phyloP scores from a whole-genome alignment of 2,888 invertebrate genomes.

The Conistra vaccinii region DNA sequence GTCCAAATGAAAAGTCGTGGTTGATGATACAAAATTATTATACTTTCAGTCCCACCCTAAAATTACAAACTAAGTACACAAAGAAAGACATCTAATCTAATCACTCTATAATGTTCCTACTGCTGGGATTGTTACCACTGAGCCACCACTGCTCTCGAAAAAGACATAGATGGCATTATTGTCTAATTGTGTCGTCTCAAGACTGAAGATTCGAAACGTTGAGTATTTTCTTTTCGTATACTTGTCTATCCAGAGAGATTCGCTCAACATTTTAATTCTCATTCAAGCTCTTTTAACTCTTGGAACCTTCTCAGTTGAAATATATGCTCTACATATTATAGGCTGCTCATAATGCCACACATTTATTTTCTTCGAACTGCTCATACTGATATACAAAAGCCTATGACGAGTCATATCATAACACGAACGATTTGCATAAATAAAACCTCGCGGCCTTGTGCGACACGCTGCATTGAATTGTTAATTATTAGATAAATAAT shows the following conservation, averaged over 20 bases:
- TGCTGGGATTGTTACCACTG: too few relatives aligned
- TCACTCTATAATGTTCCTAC: too few relatives aligned
- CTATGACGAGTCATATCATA: neutral
- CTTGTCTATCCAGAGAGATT: neutral
- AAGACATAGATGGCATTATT: neutral
- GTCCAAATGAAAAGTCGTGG: too few relatives aligned
- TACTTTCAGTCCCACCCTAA: neutral
- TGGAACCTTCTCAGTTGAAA: neutral
- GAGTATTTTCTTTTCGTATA: neutral
- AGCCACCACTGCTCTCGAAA: too few relatives aligned
- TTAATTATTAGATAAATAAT: slow-evolving; percentile 53
- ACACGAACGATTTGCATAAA: slow-evolving; percentile 46
- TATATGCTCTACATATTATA: neutral
- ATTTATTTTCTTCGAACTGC: neutral
- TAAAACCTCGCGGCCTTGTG: slow-evolving; percentile 47
- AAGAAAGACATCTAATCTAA: too few relatives aligned
- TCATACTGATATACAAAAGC: slow-evolving; percentile 1
- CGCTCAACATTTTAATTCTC: neutral
- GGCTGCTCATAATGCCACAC: neutral
- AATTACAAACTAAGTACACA: too few relatives aligned
- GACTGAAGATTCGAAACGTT: neutral
- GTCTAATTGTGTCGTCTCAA: neutral
- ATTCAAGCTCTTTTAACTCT: neutral
- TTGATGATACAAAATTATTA: too few relatives aligned
- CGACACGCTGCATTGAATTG: slow-evolving; percentile 50